Percentiles rank a stretch among this genome's conserved stretches.
Conservation (phyloP, 2,888 invertebrate species). For the Stenodema calcarata region DNA sequence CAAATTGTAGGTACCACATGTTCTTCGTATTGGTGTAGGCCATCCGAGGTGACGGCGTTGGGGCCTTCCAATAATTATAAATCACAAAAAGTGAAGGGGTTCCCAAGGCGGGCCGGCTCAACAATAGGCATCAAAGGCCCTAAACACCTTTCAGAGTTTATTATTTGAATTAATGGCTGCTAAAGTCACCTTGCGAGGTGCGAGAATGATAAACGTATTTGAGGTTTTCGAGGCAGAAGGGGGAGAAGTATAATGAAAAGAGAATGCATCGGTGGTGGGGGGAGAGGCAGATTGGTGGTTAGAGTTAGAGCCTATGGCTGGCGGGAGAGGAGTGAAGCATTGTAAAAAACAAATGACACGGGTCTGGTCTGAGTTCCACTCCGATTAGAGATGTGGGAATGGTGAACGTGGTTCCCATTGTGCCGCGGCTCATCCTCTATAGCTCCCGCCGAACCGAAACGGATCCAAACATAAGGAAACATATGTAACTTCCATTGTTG, state of each 20-base stretch:
- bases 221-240: background rate
- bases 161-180: conserved; percentile 39
- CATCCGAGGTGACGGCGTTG: background rate
- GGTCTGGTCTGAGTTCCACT: conserved; percentile 45
- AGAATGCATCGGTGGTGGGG: conserved; percentile 1
- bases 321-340: background rate
- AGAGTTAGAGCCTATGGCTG: background rate
- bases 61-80: conserved; percentile 45
- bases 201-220: conserved; percentile 36
- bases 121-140: conserved; percentile 30
- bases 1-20: conserved; percentile 39
- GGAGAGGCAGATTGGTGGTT: background rate
- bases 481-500: conserved; percentile 52
- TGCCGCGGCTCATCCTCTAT: conserved; percentile 33
- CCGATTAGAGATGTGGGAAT: conserved; percentile 54
- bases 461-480: conserved; percentile 54
- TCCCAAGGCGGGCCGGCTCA: background rate
- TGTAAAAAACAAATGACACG: conserved; percentile 47
- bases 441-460: conserved; percentile 51
- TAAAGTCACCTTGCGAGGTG: conserved; percentile 26
- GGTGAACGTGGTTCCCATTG: conserved; percentile 53
- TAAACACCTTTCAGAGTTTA: conserved; percentile 39
- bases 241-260: conserved; percentile 4
- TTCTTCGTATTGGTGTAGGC: conserved; percentile 13
- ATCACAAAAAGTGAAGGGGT: conserved; percentile 36